Conservation (phyloP, 1,140 invertebrate genomes). For the Homarus americanus region DNA sequence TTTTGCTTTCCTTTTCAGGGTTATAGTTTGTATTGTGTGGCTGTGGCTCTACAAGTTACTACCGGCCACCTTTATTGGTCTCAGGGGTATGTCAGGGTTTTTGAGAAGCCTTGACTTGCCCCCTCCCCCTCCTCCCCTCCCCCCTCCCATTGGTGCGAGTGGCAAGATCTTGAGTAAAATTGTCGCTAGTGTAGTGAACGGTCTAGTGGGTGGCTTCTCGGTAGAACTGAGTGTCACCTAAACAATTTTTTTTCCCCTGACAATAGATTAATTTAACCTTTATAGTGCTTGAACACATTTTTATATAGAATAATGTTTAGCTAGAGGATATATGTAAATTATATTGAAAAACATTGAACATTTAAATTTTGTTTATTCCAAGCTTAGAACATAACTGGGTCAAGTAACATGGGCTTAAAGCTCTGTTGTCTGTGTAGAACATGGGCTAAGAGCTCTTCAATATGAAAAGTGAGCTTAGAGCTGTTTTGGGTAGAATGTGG, state of each 20-base stretch:
- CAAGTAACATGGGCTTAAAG: background rate
- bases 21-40: constrained; percentile 51
- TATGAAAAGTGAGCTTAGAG: background rate
- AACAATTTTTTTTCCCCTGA: constrained; percentile 1
- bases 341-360: background rate
- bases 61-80: constrained; percentile 45
- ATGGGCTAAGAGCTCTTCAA: background rate
- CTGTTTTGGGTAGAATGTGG: background rate
- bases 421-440: background rate
- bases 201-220: background rate
- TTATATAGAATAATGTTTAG: constrained; percentile 42
- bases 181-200: background rate
- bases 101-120: constrained; percentile 1
- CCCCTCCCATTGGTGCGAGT: constrained; percentile 27
- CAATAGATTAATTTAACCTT: constrained; percentile 36
- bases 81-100: constrained; percentile 26
- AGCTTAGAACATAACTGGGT: constrained; percentile 19
- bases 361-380: background rate
- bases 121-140: constrained; percentile 11
- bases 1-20: constrained; percentile 1
- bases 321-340: constrained; percentile 34
- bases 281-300: constrained; percentile 41
- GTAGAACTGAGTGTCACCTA: background rate
- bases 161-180: background rate
- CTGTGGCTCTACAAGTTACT: constrained; percentile 52